Percentiles rank a stretch among this genome's conserved stretches.
Evolutionary conservation across 2,113 vertebrate genomes (phyloP).

Genomic region (Larimichthys polyactis): DNA sequence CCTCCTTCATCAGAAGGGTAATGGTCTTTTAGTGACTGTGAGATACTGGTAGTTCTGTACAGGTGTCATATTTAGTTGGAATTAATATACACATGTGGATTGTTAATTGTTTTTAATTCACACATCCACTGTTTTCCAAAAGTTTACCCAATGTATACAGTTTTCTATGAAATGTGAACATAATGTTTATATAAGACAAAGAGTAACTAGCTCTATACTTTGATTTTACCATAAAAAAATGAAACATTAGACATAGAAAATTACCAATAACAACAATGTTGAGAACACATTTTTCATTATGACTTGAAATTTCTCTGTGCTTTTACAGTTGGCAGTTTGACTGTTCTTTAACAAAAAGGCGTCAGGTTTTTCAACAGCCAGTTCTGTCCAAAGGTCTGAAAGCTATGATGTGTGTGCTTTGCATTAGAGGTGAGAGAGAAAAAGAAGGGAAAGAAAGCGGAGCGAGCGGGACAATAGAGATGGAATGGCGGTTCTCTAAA

Average conservation of each 20-base stretch:
- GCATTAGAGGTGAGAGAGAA: neutral
- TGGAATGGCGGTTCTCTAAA: conserved; percentile 22
- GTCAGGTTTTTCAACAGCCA: neutral
- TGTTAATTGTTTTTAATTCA: too few species aligned
- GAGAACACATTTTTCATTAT: neutral
- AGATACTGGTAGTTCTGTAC: neutral
- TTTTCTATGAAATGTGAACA: neutral
- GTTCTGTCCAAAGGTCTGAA: neutral
- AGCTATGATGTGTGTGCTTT: conserved; percentile 4
- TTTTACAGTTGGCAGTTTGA: conserved; percentile 11
- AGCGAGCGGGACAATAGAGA: conserved; percentile 2
- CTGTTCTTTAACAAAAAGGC: conserved; percentile 9
- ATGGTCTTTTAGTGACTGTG: neutral
- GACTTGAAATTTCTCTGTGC: neutral
- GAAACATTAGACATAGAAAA: neutral
- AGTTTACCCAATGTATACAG: neutral
- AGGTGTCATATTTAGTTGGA: neutral
- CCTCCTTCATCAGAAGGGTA: neutral
- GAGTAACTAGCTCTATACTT: neutral
- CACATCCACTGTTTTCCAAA: too few species aligned
- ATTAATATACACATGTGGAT: too few species aligned
- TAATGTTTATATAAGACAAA: neutral
- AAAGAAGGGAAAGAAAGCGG: neutral
- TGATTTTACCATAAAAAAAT: neutral
- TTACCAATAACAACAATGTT: neutral